Evolutionary conservation across 2,888 invertebrate genomes (phyloP).

Genomic region (Pachydiplax longipennis): DNA sequence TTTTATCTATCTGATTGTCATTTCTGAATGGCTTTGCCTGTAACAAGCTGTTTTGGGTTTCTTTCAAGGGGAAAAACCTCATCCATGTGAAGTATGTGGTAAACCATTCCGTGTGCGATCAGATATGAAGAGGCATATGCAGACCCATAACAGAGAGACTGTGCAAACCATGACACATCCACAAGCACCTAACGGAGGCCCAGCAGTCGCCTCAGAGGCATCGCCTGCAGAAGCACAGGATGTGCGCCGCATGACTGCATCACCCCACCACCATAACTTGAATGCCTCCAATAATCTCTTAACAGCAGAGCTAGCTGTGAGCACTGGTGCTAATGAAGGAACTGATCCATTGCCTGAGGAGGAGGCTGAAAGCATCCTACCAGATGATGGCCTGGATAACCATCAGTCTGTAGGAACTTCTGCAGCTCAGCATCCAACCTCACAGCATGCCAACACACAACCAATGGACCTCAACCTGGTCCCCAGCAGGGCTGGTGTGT

Average conservation of each 20-base stretch:
- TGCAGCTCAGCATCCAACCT: slow-evolving; percentile 10
- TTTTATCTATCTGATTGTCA: not conserved
- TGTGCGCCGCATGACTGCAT: slow-evolving; percentile 17
- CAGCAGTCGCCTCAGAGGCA: not conserved
- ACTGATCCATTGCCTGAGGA: slow-evolving; percentile 12
- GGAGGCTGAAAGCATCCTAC: slow-evolving; percentile 49
- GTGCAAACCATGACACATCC: not conserved
- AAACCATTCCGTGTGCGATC: slow-evolving; percentile 84
- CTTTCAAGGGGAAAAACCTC: slow-evolving; percentile 75
- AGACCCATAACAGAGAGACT: slow-evolving; percentile 67
- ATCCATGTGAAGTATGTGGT: slow-evolving; percentile 76
- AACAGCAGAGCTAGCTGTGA: slow-evolving; percentile 46
- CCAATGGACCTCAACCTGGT: slow-evolving; percentile 52
- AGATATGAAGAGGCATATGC: slow-evolving; percentile 82
- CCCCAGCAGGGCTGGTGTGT: slow-evolving; percentile 47
- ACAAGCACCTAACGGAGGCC: not conserved
- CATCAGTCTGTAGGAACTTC: not conserved
- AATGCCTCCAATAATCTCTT: not conserved
- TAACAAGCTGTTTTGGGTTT: slow-evolving; percentile 10
- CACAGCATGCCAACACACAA: slow-evolving; percentile 47
- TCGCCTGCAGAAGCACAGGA: slow-evolving; percentile 9
- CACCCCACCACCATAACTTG: slow-evolving; percentile 3
- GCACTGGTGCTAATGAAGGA: slow-evolving; percentile 47
- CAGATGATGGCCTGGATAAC: slow-evolving; percentile 52
- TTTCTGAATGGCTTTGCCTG: not conserved